Evolutionary conservation across 2,797 vertebrate genomes (phyloP), one percentile per base, ranked within the genome.

Genomic region (Spinus olivaceus): DNA sequence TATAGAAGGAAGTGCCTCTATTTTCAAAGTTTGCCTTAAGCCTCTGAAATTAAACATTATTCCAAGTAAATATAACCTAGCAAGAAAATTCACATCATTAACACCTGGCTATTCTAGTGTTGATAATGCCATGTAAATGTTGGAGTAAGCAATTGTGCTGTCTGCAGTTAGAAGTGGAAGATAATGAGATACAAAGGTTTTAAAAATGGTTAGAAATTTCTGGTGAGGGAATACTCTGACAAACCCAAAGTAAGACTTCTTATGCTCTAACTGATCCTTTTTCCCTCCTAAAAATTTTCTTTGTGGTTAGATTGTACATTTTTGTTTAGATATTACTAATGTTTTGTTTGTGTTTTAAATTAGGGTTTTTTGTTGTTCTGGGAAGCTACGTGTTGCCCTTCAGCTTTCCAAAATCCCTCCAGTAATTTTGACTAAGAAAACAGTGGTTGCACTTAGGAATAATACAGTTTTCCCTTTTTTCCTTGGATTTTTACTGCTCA

Each of bases 1-100:
- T 90, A 99, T 99, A 91, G 99, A 99, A 97, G 98, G 98, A 82
- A 98, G 98, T 96, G 98, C 98, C 5, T 99, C 99, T 93, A 99
- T 99, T 97, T 99, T 99, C 95, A 99, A 99, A 98, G 98, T 99
- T 93, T 98, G 99, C 91, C 98, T 99, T 59, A 98, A 98, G 69
- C 98, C 98, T 47, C 96, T 99, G 77, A 99, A 98, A 92, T 94
- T 99, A 86, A 98, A 98, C 6, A 27, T 50, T 0, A 30, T 95
- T 39, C 32, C 98, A 94, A 98, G 99, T 96, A 99, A 98, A 96
- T 99, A 99, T 7, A 90, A 95, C 30, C 96, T 99, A 78, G 98
- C 98, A 19, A 98, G 97, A 82, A 99, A 98, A 96, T 98, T 99
- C 63, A 98, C 99, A 3, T 98, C 98, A 14, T 98, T 99, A 70